Percentiles rank a stretch among this genome's conserved stretches.
phyloP scores from a whole-genome alignment of 2,113 vertebrate genomes.

The Ptilorrhoa leucosticta region DNA sequence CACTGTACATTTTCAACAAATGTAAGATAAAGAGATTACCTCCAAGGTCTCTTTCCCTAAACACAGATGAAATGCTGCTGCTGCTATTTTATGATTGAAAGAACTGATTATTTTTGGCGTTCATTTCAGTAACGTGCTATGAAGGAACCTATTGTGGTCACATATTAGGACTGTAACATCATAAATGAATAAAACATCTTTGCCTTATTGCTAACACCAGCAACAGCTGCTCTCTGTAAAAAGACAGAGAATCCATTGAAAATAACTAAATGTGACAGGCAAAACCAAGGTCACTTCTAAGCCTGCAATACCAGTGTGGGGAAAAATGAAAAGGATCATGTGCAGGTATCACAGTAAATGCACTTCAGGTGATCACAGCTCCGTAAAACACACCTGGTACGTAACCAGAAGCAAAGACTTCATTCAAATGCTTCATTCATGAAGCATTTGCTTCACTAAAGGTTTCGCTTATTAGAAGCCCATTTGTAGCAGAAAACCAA shows the following conservation, averaged over 20 bases:
- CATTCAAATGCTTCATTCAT: not conserved
- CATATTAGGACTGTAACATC: not conserved
- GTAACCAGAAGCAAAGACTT: not conserved
- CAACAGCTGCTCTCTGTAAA: not conserved
- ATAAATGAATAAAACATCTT: conserved; percentile 41
- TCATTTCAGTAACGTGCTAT: not conserved
- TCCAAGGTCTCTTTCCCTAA: not conserved
- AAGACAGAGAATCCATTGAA: conserved; percentile 18
- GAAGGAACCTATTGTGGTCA: not conserved
- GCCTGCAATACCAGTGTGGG: not conserved
- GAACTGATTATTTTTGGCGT: not conserved
- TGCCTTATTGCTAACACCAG: not conserved
- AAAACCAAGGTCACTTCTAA: not conserved
- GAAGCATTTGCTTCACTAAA: not conserved
- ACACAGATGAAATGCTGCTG: not conserved
- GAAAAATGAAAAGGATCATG: not conserved
- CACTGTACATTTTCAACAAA: not conserved
- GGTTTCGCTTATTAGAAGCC: not conserved
- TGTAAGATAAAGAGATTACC: not conserved
- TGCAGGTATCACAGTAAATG: not conserved
- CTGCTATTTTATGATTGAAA: not conserved
- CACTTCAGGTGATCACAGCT: not conserved
- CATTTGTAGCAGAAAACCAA: not conserved
- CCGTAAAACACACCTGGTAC: not conserved
- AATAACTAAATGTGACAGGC: not conserved